These are phyloP conservation scores for Micrastur ruficollis DNA, from an alignment of 2,797 vertebrate genomes.

Conservation along the genomic window DNA sequence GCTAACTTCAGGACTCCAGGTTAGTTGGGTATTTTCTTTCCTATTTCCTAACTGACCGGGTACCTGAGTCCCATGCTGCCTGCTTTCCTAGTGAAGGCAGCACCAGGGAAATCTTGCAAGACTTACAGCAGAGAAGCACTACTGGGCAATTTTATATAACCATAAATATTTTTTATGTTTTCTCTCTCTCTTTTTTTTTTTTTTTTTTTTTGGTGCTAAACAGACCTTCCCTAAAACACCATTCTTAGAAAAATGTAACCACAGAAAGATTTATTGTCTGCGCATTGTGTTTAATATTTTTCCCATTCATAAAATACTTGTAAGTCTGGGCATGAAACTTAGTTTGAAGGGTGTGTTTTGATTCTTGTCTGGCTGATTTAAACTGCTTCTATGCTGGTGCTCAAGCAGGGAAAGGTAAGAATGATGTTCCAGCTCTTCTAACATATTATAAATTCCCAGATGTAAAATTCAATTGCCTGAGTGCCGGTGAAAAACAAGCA, in stretches of 20 bases:
- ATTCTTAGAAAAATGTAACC: conserved; percentile 34
- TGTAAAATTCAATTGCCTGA: background rate
- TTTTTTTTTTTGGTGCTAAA: background rate
- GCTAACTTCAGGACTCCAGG: background rate
- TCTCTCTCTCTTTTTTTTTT: accelerated
- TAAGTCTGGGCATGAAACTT: conserved; percentile 8
- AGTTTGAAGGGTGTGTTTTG: conserved; percentile 1
- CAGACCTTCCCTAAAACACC: background rate
- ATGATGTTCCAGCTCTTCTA: background rate
- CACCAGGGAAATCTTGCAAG: background rate
- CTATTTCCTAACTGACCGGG: background rate
- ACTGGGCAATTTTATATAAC: background rate
- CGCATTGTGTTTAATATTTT: conserved; percentile 22
- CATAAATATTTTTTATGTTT: background rate
- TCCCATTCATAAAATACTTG: conserved; percentile 37
- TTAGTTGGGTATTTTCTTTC: background rate
- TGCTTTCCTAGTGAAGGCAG: background rate
- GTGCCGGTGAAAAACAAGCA: background rate
- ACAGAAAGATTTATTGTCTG: conserved; percentile 9
- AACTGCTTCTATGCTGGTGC: background rate
- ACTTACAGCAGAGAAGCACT: background rate
- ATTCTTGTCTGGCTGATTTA: conserved; percentile 23
- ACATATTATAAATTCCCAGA: background rate
- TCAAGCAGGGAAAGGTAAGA: background rate
- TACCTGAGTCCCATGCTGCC: background rate